Conservation (phyloP, 1,140 invertebrate species). For the Hycleus phaleratus region DNA sequence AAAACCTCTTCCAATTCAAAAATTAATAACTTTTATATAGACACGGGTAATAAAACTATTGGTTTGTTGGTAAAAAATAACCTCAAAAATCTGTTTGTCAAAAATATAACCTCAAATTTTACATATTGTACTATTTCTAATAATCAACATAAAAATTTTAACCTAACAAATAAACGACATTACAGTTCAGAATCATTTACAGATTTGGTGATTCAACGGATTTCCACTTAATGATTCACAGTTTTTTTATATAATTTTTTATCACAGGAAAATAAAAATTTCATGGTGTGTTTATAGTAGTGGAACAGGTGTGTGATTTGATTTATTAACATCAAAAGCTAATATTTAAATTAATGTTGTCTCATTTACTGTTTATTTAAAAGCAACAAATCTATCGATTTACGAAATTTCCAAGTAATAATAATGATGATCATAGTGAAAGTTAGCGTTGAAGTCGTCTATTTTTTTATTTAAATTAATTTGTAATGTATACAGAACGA, state of each 20-base stretch:
- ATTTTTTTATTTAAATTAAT: neutral
- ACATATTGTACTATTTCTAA: no score
- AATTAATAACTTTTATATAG: no score
- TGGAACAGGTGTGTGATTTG: neutral
- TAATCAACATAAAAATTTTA: no score
- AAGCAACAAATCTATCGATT: neutral
- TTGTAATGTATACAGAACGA: neutral
- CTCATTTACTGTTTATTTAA: neutral
- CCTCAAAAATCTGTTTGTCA: no score
- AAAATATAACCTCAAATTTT: no score
- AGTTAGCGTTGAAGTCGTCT: neutral
- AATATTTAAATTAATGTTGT: no score
- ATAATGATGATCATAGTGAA: no score
- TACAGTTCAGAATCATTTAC: no score
- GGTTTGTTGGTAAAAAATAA: no score
- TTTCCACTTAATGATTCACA: constrained; percentile 3
- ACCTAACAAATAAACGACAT: no score
- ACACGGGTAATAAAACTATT: no score
- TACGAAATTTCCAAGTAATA: neutral
- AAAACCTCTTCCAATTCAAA: no score
- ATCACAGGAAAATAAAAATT: neutral
- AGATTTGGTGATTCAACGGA: neutral
- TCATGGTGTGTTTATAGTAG: neutral
- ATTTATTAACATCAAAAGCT: neutral
- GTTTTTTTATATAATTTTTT: neutral